Conservation (phyloP, 2,888 invertebrate species). For the Itoplectis maculator region DNA sequence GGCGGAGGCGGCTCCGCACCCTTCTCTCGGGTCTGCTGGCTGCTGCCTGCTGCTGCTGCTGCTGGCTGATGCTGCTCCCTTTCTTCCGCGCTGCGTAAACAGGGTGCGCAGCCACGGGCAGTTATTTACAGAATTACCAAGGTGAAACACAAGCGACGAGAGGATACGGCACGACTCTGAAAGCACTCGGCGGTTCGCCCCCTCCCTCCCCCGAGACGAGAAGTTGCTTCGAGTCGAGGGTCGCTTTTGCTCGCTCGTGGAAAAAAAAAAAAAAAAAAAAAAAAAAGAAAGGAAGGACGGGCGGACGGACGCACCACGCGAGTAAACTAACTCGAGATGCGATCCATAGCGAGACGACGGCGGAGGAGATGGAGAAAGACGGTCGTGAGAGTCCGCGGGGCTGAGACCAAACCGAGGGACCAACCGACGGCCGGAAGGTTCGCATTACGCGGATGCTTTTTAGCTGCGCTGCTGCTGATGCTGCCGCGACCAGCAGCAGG, state of each 20-base stretch:
- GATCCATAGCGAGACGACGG: neutral
- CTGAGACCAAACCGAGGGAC: too few relatives aligned
- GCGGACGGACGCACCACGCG: neutral
- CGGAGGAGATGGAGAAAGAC: constrained; percentile 32
- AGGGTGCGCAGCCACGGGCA: constrained; percentile 20
- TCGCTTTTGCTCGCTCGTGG: constrained; percentile 17
- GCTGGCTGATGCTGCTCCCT: constrained; percentile 14
- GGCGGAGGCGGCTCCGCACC: neutral
- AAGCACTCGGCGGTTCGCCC: constrained; percentile 56
- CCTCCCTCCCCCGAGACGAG: too few relatives aligned
- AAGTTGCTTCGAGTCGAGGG: constrained; percentile 39
- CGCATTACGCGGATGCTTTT: constrained; percentile 71
- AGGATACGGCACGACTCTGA: constrained; percentile 42
- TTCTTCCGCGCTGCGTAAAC: constrained; percentile 19
- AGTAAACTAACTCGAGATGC: constrained; percentile 29
- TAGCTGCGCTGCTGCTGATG: constrained; percentile 21
- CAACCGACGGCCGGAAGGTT: constrained; percentile 67
- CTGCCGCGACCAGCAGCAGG: constrained; percentile 53
- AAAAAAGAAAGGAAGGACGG: constrained; percentile 24
- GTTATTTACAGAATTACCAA: constrained; percentile 63
- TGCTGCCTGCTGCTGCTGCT: neutral
- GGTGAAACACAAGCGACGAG: constrained; percentile 50
- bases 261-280: constrained; percentile 34
- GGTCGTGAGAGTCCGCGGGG: constrained; percentile 35
- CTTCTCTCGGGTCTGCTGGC: constrained; percentile 1